A percentile compares a stretch with the other conserved stretches of the same genome.
These are phyloP conservation scores for Pseudobourletiella spinata DNA, from an alignment of 1,140 invertebrate species.

Conservation along the genomic window DNA sequence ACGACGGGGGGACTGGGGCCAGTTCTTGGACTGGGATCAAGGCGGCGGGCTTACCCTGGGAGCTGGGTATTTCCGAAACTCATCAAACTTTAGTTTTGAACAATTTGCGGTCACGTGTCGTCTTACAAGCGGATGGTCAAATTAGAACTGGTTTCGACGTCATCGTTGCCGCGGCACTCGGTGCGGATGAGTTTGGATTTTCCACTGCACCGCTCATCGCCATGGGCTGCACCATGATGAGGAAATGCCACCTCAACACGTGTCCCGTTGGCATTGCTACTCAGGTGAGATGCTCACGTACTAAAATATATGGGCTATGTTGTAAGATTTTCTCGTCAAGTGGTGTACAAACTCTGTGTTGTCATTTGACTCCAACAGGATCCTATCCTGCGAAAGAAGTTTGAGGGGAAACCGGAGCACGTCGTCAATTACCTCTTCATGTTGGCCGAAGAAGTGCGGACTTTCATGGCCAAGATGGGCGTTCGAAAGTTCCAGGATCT, in stretches of 20 bases:
- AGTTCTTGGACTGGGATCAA: constrained; percentile 94
- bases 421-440: constrained; percentile 97
- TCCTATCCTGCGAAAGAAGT: constrained; percentile 88
- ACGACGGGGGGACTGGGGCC: constrained; percentile 96
- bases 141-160: constrained; percentile 92
- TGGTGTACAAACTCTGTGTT: no score
- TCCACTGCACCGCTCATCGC: constrained; percentile 96
- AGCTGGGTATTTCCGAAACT: constrained; percentile 92
- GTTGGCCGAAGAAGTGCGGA: constrained; percentile 88
- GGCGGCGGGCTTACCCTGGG: constrained; percentile 93
- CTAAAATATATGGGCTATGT: no score
- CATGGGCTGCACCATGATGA: constrained; percentile 98
- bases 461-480: constrained; percentile 82
- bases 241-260: constrained; percentile 98
- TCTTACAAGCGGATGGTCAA: constrained; percentile 92
- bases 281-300: no score
- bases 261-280: constrained; percentile 98
- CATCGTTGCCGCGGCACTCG: constrained; percentile 87
- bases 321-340: no score
- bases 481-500: constrained; percentile 83
- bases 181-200: constrained; percentile 98
- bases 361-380: no score
- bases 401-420: constrained; percentile 93
- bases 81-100: constrained; percentile 92
- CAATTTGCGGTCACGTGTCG: constrained; percentile 85